Evolutionary conservation across 2,888 invertebrate species (phyloP), one percentile per base, ranked within the genome.

Genomic region (Malthinus flaveolus): DNA sequence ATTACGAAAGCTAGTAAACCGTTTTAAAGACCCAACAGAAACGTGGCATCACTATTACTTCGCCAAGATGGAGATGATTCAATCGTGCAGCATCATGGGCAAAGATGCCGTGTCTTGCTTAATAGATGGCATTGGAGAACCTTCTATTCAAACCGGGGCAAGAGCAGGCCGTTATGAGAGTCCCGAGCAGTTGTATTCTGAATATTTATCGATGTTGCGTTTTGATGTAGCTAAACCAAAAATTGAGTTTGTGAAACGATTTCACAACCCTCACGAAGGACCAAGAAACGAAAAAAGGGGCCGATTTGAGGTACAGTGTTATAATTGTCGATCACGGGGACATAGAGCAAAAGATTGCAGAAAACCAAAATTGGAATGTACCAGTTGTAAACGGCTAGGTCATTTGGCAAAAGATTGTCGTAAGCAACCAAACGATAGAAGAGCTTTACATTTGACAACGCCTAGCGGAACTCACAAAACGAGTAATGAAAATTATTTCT

Each of bases 101-200:
- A 7, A 37, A 9, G 50, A 62, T 9, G 64, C 56, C 5, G 66
- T 68, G 5, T 64, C 65, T 3, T 67, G 65, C 23, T 31, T 66
- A 7, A 62, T 66, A 6, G 64, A 59, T 7, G 66, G 65, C 3
- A 63, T 66, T 6, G 7, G 32, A 7, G 61, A 65, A 31, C 11
- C 8, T 7, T 37, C 32, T 1, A 39, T 65, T 5, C 39, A 53
- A 32, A 23, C 58, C 7, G 64, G 56, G 7, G 65, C 64, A 13
- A 45, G 50, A 39, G 58, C 61, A 1, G 49, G 48, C 13, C 37
- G 58, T 31, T 51, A 51, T 45, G 33, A 47, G 31, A 55, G 37
- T 5, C 55, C 54, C 2, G 63, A 63, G 31, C 9, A 11, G n/a
- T 35, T 65, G 34, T 31, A 62, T 7, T 3, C 32, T 23, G n/a